Conservation (phyloP, 2,113 vertebrate species). For the Scortum barcoo region DNA sequence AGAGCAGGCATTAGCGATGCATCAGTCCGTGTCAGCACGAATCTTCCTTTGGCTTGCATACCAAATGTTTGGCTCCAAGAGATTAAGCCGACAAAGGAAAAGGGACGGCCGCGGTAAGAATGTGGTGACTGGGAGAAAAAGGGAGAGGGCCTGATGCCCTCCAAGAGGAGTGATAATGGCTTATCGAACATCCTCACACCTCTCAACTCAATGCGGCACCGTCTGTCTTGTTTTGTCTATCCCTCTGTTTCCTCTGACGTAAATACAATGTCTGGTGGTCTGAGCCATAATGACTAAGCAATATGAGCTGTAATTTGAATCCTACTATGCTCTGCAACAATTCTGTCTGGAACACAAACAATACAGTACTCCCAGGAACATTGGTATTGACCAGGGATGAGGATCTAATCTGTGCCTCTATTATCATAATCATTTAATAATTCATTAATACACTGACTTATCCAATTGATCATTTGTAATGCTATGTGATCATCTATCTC, state of each 20-base stretch:
- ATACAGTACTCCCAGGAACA: background rate
- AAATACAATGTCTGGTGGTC: constrained; percentile 8
- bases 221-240: constrained; percentile 29
- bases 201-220: constrained; percentile 39
- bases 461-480: background rate
- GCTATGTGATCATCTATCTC: constrained; percentile 6
- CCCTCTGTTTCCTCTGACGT: constrained; percentile 13
- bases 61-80: constrained; percentile 51
- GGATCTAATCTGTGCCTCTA: background rate
- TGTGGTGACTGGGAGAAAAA: constrained; percentile 13
- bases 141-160: constrained; percentile 47
- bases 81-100: constrained; percentile 66
- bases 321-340: background rate
- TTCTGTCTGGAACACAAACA: background rate
- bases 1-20: constrained; percentile 49
- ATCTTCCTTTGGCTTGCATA: constrained; percentile 50
- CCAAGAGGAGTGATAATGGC: constrained; percentile 64
- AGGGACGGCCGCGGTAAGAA: constrained; percentile 27
- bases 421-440: background rate
- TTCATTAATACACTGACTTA: background rate
- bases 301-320: constrained; percentile 26
- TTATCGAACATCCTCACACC: constrained; percentile 73
- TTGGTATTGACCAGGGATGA: background rate
- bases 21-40: constrained; percentile 67
- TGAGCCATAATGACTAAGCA: constrained; percentile 35